Percentiles rank a stretch among this genome's conserved stretches.
Conservation (phyloP, 2,797 vertebrate species). For the Gila robusta region DNA sequence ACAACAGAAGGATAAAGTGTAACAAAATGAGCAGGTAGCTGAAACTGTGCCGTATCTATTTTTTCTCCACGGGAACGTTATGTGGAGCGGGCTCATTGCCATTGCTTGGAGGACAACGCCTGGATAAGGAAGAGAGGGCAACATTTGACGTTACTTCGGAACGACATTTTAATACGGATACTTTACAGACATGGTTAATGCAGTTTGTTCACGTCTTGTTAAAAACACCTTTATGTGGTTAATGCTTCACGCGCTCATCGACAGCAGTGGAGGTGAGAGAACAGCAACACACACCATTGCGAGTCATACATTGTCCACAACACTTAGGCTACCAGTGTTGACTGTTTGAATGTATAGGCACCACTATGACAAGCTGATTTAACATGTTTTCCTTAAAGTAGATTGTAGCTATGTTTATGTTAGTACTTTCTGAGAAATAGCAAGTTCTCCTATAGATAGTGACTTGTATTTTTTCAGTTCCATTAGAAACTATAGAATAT, state of each 20-base stretch:
- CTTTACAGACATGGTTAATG: constrained; percentile 42
- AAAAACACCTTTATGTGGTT: constrained; percentile 20
- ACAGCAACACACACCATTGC: not conserved
- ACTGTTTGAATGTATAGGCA: too few relatives aligned
- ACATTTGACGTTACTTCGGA: constrained; percentile 9
- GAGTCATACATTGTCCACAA: not conserved
- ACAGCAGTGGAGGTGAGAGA: constrained; percentile 59
- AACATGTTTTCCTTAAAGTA: not conserved
- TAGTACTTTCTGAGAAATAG: not conserved
- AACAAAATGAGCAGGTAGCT: constrained; percentile 17
- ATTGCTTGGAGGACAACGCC: constrained; percentile 57
- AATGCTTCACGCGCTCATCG: constrained; percentile 39
- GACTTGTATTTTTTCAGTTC: not conserved
- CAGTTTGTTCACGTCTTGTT: constrained; percentile 17
- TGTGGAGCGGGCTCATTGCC: constrained; percentile 52
- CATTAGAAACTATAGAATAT: not conserved
- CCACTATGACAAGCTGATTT: not conserved
- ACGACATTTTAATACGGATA: not conserved
- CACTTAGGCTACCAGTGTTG: not conserved
- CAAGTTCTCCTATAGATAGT: not conserved
- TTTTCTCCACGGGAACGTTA: constrained; percentile 17
- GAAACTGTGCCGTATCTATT: not conserved
- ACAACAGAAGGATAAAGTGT: not conserved
- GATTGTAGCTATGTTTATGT: not conserved
- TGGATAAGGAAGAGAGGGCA: constrained; percentile 46